phyloP scores from a whole-genome alignment of 2,113 vertebrate genomes.

The Daphoenositta chrysoptera region DNA sequence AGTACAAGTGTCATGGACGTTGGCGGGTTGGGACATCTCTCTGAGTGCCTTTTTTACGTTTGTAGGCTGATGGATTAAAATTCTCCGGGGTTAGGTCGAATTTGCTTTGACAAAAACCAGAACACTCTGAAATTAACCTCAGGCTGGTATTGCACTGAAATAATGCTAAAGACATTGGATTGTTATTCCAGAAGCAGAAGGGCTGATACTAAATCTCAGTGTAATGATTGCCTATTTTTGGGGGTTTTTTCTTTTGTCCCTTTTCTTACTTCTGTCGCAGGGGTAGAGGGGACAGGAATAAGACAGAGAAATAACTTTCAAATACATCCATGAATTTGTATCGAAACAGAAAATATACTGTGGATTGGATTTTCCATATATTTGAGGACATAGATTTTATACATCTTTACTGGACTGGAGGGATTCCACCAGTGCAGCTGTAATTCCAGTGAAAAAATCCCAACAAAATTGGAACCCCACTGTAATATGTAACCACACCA shows the following conservation, averaged over 20 bases:
- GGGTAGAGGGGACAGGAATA: neutral
- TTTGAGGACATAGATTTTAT: neutral
- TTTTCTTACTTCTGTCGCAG: neutral
- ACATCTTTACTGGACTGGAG: neutral
- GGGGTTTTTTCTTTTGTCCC: fast-evolving
- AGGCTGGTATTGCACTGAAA: neutral
- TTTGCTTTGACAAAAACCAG: neutral
- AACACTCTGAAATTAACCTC: neutral
- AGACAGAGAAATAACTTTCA: neutral
- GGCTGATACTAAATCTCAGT: neutral
- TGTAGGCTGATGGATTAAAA: neutral
- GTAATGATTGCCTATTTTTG: neutral
- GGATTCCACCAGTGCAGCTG: neutral
- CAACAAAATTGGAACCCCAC: neutral
- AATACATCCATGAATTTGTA: neutral
- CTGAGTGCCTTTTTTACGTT: neutral
- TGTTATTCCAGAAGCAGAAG: neutral
- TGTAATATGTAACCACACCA: neutral
- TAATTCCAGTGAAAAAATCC: neutral
- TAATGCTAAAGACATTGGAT: neutral
- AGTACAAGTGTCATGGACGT: neutral
- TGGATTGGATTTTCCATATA: neutral
- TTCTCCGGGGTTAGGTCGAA: neutral
- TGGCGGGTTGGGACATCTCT: neutral
- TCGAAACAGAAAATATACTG: neutral